A percentile compares a stretch with the other conserved stretches of the same genome.
phyloP scores from a whole-genome alignment of 1,140 invertebrate species.

The Pseudomyrmex gracilis region DNA sequence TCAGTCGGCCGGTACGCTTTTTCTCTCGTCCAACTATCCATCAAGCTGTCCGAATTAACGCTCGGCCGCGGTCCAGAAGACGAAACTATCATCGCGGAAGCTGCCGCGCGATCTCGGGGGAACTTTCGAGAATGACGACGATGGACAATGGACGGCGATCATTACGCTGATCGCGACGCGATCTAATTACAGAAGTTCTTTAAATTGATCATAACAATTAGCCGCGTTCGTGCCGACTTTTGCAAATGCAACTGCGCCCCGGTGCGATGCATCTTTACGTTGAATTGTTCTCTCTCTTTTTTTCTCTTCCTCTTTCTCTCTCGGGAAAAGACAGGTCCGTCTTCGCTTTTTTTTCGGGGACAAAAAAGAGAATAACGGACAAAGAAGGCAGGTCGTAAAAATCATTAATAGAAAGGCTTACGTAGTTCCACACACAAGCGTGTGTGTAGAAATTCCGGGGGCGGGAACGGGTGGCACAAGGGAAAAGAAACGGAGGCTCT shows the following conservation, averaged over 20 bases:
- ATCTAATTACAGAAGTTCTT: slow-evolving; percentile 77
- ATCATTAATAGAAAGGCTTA: slow-evolving; percentile 78
- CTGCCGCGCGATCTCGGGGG: slow-evolving; percentile 63
- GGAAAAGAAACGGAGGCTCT: slow-evolving; percentile 39
- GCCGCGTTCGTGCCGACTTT: slow-evolving; percentile 67
- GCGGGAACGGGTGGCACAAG: slow-evolving; percentile 28
- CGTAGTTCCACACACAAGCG: slow-evolving; percentile 61
- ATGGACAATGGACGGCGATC: slow-evolving; percentile 41
- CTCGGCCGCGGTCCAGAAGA: slow-evolving; percentile 61
- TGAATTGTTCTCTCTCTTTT: background rate
- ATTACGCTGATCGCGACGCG: slow-evolving; percentile 55
- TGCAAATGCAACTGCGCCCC: slow-evolving; percentile 49
- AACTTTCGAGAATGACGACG: slow-evolving; percentile 28
- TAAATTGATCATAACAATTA: slow-evolving; percentile 79
- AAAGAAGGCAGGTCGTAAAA: slow-evolving; percentile 70
- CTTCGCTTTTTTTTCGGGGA: slow-evolving; percentile 55
- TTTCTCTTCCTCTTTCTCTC: background rate
- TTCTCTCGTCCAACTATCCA: slow-evolving; percentile 69
- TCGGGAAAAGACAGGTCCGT: slow-evolving; percentile 43
- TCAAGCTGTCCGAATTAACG: slow-evolving; percentile 73
- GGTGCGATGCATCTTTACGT: background rate
- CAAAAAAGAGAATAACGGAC: slow-evolving; percentile 20
- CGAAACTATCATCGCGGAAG: slow-evolving; percentile 68
- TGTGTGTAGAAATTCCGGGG: background rate
- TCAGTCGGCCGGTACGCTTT: slow-evolving; percentile 67